Base-by-base conservation (phyloP, 2,113 vertebrate genomes). In the Microcebus ravelobensis region DNA sequence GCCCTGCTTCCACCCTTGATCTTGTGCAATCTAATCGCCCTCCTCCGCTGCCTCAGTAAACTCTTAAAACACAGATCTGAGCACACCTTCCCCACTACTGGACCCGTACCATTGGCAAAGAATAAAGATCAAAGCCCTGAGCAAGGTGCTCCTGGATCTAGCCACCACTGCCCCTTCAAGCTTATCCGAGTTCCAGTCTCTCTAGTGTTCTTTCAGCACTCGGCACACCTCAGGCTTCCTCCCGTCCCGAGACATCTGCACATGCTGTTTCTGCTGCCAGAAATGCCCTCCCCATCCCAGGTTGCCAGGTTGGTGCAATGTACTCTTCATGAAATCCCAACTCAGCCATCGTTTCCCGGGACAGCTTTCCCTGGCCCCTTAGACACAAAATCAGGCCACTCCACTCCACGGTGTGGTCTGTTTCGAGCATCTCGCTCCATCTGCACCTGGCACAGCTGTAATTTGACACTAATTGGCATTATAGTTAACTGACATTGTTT, bases 381-480 rank as follows among this genome's bases (percentile, higher is more conserved):
- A 34, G 42, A 48, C 18, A 10, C 76, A 31, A 31, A 80, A 48
- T 45, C 71, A 34, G 74, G 70, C 77, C 21, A 3, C 42, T 29
- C 59, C 27, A 0, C 3, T 34, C 59, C 27, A 0, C 3, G 42
- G 61, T 25, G 1, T 15, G 10, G 57, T 39, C 59, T 61, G 0
- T 13, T 27, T 14, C 52, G 0, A 1, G 18, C 20, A 15, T 9
- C 61, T 68, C 21, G 9, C 70, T 68, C 29, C n/a, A 17, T 45
- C 50, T 20, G 8, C 27, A 2, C 48, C 3, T 5, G 10, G n/a
- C 70, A 27, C 29, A 36, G 91, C 34, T 27, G 8, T 27, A 18
- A 81, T 6, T 45, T 36, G 55, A 52, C 48, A 4, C 29, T 29
- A 57, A 23, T 21, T n/a, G 52, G 27, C 15, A 20, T 73, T 45